A percentile compares a stretch with the other conserved stretches of the same genome.
Conservation (phyloP, 2,888 invertebrate species). For the Dryobotodes eremita region DNA sequence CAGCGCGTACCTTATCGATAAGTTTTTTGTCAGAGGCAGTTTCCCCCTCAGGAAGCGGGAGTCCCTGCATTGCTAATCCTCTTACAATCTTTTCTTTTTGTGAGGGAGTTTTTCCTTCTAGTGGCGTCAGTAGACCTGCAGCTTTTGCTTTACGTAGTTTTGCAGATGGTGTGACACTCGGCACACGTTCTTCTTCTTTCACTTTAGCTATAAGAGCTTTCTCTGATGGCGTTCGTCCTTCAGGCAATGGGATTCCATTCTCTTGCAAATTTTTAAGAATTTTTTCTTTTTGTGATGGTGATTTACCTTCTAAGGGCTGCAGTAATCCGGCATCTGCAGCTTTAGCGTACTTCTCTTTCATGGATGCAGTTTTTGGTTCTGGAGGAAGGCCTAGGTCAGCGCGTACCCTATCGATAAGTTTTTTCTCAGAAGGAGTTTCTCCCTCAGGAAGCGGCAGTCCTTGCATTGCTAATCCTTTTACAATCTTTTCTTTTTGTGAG, state of each 20-base stretch:
- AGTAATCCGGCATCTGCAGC: background rate
- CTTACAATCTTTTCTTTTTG: slow-evolving; percentile 63
- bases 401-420: background rate
- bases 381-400: slow-evolving; percentile 3
- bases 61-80: slow-evolving; percentile 59
- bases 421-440: background rate
- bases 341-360: background rate
- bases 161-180: background rate
- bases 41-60: slow-evolving; percentile 66
- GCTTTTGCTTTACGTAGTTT: background rate
- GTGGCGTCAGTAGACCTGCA: background rate
- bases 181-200: background rate
- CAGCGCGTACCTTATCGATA: background rate
- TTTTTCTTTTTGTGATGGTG: background rate
- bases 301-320: background rate
- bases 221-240: background rate
- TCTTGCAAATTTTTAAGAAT: background rate
- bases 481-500: too few relatives aligned
- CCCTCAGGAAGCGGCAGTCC: too few relatives aligned
- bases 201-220: background rate
- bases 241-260: background rate
- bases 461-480: too few relatives aligned
- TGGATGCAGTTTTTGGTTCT: background rate
- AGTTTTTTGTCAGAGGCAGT: background rate
- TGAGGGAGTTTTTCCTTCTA: background rate